Evolutionary conservation across 2,888 invertebrate genomes (phyloP), one percentile per base, ranked within the genome.

Genomic region (Idaea straminata): DNA sequence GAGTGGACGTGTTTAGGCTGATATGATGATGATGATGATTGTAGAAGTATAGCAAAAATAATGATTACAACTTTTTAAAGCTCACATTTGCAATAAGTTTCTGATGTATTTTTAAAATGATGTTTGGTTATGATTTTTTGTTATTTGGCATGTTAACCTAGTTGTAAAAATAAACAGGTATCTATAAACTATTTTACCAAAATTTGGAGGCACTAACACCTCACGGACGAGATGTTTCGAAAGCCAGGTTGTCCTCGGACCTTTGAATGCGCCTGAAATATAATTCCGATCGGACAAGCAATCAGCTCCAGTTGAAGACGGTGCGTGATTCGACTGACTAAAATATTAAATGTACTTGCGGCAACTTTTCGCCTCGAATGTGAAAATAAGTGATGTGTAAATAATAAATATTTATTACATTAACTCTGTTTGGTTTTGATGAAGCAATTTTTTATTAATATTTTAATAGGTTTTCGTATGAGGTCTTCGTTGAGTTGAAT

Each of bases 271-370:
- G 86, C 87, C 84, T 83, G 88, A 91, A 91, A 92, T 92, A 92
- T 93, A 91, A 92, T 93, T 92, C 86, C 90, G 91, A 92, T 93
- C 86, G 89, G 88, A 85, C 89, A 84, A 47, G 90, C 93, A 93
- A 93, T 93, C 93, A 93, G 89, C 84, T 83, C 77, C 91, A 85
- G 93, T 93, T 92, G 91, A 92, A 91, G 91, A 84, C 80, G 86
- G 87, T 84, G 91, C 93, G 93, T 93, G 93, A 91, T 88, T 77
- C 78, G 93, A 92, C 87, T 93, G 65, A 64, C 77, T 85, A 89
- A 91, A 88, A 90, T 91, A 89, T 89, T 86, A 88, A 88, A 87
- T 85, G 85, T 86, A 82, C 83, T 80, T 76, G 78, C 79, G 76
- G 76, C 74, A 74, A 74, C 72, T 71, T 69, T 74, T 73, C 80